Percentiles rank a stretch among this genome's conserved stretches.
Conservation (phyloP, 1,140 invertebrate genomes). For the Branchinecta lynchi region DNA sequence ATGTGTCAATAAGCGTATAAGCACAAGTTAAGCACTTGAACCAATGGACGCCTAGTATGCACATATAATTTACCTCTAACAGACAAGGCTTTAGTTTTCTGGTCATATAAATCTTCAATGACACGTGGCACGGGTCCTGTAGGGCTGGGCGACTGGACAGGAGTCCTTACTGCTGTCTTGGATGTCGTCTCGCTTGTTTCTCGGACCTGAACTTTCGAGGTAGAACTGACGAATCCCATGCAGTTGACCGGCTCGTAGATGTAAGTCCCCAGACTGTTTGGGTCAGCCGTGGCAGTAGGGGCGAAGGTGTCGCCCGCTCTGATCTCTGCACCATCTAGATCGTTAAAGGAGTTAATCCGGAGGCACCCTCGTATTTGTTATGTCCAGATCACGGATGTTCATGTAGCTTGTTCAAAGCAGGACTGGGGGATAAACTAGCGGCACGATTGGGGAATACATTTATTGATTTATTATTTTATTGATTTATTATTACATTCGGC, state of each 20-base stretch:
- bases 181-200: conserved; percentile 45
- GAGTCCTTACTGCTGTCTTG: conserved; percentile 38
- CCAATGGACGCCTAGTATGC: no score
- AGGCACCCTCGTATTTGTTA: no score
- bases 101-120: conserved; percentile 48
- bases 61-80: conserved; percentile 47
- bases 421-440: no score
- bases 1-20: no score
- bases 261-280: conserved; percentile 65
- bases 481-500: no score
- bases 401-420: no score
- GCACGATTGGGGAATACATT: no score
- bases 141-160: background rate
- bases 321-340: conserved; percentile 22
- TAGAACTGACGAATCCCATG: conserved; percentile 61
- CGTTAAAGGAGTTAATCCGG: no score
- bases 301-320: conserved; percentile 71
- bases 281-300: conserved; percentile 59
- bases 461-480: no score
- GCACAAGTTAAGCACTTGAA: no score
- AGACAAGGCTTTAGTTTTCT: conserved; percentile 49
- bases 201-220: conserved; percentile 60
- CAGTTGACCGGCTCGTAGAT: conserved; percentile 72
- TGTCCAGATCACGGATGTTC: no score
- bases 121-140: conserved; percentile 39